Evolutionary conservation across 2,888 invertebrate genomes (phyloP), one percentile per base, ranked within the genome.

Genomic region (Eumerus sabulonum): DNA sequence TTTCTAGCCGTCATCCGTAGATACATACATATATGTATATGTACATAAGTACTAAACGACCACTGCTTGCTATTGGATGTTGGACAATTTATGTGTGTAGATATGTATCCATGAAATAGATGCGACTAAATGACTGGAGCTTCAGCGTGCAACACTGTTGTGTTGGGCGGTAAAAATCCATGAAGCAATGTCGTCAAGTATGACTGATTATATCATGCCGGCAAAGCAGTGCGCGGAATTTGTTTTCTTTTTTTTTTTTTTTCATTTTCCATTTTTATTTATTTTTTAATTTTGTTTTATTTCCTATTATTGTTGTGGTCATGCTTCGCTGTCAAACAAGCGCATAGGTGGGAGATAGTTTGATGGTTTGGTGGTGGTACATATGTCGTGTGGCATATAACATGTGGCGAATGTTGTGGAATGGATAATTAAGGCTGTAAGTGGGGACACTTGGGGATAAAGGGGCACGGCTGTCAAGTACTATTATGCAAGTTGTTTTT

Each of bases 151-250:
- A 11, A 12, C 35, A 62, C 40, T 14, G 51, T 45, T 17, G 11
- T 16, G 38, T 19, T 44, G 14, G 47, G 13, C 60, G 40, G 48
- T 47, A 68, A 68, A 54, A 60, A 56, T 40, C 48, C 56, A 36
- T 70, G 40, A 54, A 54, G 40, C 44, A 63, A 48, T 48, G 42
- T 54, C 47, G 7, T 27, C 27, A 48, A 56, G 17, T 54, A 38
- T 14, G 19, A 19, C 11, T 1, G 47, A 40, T 70, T 63, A 63
- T 42, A 44, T 71, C 62, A 62, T 56, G 19, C 56, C 56, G 57
- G 44, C 18, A 13, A 56, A 48, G 5, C 19, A 48, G 36, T 57
- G 9, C 42, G 60, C 38, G 44, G 36, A 11, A 13, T 38, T 45
- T 42, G 47, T 14, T 27, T 62, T 17, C 16, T 70, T 60, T 9